phyloP scores from a whole-genome alignment of 2,797 vertebrate species.

The Liparis tanakae region DNA sequence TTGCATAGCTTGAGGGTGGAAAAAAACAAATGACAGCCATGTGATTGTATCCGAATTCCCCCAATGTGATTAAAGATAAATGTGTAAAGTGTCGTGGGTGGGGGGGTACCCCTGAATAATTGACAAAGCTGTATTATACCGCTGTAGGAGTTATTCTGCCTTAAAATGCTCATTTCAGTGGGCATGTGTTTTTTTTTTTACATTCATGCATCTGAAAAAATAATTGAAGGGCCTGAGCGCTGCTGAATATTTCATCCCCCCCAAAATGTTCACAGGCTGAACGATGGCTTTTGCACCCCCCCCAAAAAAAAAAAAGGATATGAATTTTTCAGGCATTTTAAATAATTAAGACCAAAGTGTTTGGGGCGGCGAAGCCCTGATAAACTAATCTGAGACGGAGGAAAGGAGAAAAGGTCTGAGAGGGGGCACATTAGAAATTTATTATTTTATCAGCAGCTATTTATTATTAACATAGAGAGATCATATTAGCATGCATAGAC shows the following conservation, averaged over 20 bases:
- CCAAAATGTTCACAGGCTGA: slow-evolving; percentile 67
- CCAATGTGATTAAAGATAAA: slow-evolving; percentile 71
- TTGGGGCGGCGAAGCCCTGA: slow-evolving; percentile 74
- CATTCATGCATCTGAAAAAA: slow-evolving; percentile 72
- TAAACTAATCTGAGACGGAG: slow-evolving; percentile 77
- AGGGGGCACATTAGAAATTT: slow-evolving; percentile 79
- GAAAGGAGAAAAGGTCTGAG: slow-evolving; percentile 61
- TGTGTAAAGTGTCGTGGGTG: slow-evolving; percentile 56
- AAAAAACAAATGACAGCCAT: slow-evolving; percentile 55
- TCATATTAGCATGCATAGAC: slow-evolving; percentile 77
- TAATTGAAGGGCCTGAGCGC: slow-evolving; percentile 74
- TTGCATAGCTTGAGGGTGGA: slow-evolving; percentile 52
- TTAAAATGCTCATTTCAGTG: slow-evolving; percentile 72
- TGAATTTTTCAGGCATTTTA: slow-evolving; percentile 78
- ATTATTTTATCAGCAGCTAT: slow-evolving; percentile 80
- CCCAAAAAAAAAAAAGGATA: slow-evolving; percentile 65
- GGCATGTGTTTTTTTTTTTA: slow-evolving; percentile 66
- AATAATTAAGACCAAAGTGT: slow-evolving; percentile 83
- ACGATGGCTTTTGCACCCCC: slow-evolving; percentile 74
- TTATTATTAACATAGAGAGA: slow-evolving; percentile 80
- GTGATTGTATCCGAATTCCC: slow-evolving; percentile 61
- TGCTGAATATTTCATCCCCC: slow-evolving; percentile 80
- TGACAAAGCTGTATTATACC: slow-evolving; percentile 70
- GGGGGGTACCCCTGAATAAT: slow-evolving; percentile 71
- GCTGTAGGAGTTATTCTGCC: slow-evolving; percentile 65